Evolutionary conservation across 1,140 invertebrate genomes (phyloP).

Genomic region (Heliothis virescens): DNA sequence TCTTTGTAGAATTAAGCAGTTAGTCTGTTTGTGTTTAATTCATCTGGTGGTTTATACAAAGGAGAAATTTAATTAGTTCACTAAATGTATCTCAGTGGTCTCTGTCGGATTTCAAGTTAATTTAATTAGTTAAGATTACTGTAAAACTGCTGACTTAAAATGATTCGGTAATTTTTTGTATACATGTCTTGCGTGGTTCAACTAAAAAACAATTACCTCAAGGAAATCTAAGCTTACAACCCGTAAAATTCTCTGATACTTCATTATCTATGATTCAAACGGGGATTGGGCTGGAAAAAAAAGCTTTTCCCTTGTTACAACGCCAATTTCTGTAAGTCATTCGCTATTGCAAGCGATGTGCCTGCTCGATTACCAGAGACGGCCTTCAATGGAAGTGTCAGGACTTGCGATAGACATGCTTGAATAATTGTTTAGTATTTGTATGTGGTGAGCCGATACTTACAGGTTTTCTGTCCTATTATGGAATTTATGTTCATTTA

Average conservation of each 20-base stretch:
- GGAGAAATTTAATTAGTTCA: no score
- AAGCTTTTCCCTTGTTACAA: slow-evolving; percentile 44
- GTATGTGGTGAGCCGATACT: no score
- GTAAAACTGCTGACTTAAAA: no score
- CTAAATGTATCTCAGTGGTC: no score
- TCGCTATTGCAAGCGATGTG: slow-evolving; percentile 65
- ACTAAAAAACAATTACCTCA: slow-evolving; percentile 2
- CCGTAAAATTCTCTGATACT: slow-evolving; percentile 23
- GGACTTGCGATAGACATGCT: no score
- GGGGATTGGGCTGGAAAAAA: no score
- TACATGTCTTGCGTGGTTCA: not conserved
- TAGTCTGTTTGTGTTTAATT: not conserved
- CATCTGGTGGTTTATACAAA: no score
- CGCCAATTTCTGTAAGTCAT: slow-evolving; percentile 71
- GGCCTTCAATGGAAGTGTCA: slow-evolving; percentile 54
- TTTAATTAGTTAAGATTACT: no score
- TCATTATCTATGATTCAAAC: slow-evolving; percentile 30
- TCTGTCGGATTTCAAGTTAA: no score
- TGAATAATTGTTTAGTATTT: no score
- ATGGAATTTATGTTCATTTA: no score
- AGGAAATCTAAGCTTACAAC: slow-evolving; percentile 7
- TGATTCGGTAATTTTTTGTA: not conserved
- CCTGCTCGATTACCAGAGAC: slow-evolving; percentile 57
- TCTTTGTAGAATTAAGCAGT: not conserved
- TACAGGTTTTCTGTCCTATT: no score